Conservation (phyloP, 1,140 invertebrate species). For the Sweltsa coloradensis region DNA sequence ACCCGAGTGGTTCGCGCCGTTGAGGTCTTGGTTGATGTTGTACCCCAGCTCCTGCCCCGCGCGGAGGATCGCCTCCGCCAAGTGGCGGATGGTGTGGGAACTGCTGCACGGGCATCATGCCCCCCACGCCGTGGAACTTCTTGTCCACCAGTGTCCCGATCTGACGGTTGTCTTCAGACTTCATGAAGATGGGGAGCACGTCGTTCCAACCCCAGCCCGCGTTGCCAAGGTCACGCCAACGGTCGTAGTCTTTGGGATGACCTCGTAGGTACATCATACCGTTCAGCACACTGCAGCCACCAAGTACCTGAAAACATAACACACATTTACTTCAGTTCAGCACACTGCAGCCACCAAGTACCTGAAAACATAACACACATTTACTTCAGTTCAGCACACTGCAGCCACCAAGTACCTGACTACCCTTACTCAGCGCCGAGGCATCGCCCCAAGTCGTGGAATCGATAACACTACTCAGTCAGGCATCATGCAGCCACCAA, state of each 20-base stretch:
- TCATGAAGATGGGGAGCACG: conserved; percentile 41
- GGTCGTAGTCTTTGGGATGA: conserved; percentile 57
- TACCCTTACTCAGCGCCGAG: too few relatives aligned
- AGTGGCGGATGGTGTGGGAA: conserved; percentile 37
- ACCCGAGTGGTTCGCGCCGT: conserved; percentile 37
- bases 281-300: conserved; percentile 60
- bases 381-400: too few relatives aligned
- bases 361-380: too few relatives aligned
- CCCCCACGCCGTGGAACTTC: conserved; percentile 28
- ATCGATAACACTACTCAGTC: too few relatives aligned
- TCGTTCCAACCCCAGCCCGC: conserved; percentile 41
- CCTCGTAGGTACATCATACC: conserved; percentile 73
- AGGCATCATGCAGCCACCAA: too few relatives aligned
- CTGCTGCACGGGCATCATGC: conserved; percentile 31
- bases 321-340: too few relatives aligned
- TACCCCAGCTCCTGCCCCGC: conserved; percentile 43
- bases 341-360: too few relatives aligned
- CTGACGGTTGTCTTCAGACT: conserved; percentile 37
- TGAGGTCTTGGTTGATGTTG: conserved; percentile 37
- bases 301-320: conserved; percentile 27
- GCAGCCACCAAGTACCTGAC: too few relatives aligned
- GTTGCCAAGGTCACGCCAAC: conserved; percentile 45
- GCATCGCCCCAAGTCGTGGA: too few relatives aligned
- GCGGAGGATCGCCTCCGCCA: conserved; percentile 40
- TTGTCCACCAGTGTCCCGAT: conserved; percentile 18